Base-by-base conservation (phyloP, 64 coral and sea anemone species). In the Actinia equina region DNA sequence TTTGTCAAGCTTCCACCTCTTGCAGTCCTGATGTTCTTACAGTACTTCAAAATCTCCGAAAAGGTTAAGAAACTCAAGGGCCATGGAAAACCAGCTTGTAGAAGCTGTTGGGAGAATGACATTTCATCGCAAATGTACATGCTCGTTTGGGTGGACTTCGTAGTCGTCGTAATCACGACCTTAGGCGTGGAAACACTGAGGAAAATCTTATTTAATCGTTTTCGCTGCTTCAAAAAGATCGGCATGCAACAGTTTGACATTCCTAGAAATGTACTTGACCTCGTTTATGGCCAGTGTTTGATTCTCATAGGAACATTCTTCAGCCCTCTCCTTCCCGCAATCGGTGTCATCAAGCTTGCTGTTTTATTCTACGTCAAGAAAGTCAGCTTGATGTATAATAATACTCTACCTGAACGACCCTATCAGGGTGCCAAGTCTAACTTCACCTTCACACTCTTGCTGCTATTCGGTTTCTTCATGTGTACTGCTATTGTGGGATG, bases 121-220 rank as follows among this genome's bases (percentile, higher is more conserved):
- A 85, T 96, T 6, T 91, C 94, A 4, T 91, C 94, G 11, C 94
- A 96, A 56, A 96, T 96, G 94, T 96, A 96, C 61, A 96, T 96
- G 94, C 61, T 96, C 17, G 85, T 96, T 11, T 96, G 94, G 94
- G 89, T 96, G 12, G 94, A 96, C 52, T 87, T 96, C 27, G 89
- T 96, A 44, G 94, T 93, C 0, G 92, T 93, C n/a, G 46, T 96
- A 19, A 53, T 88, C 19, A 93, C 89, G 22, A 93, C 94, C 19
- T 79, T 93, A 17, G 88, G 92, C 5, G 22, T 96, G 14, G 94
- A 96, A 52, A 67, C 89, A 8, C 60, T 93, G 6, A 63, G 94
- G 15, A 96, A 96, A 59, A 52, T 90, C 45, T 22, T 96, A 41
- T 84, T 60, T 25, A 82, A 89, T 17, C 67, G 83, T 18, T 88